phyloP scores from a whole-genome alignment of 2,113 vertebrate species.

The Steatornis caripensis region DNA sequence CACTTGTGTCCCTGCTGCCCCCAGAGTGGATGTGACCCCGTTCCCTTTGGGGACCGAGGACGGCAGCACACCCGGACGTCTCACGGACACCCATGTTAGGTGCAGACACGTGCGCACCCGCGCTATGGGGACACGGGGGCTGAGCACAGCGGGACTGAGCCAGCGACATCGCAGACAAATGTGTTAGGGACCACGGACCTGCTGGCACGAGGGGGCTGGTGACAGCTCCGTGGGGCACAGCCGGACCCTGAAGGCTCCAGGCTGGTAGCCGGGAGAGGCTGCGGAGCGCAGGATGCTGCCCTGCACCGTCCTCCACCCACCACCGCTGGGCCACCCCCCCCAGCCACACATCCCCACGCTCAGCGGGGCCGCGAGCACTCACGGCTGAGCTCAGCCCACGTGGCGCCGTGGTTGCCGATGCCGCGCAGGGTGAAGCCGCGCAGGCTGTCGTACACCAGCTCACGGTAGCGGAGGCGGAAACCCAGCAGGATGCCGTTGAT shows the following conservation, averaged over 20 bases:
- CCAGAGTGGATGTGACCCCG: not conserved
- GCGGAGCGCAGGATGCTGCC: not conserved
- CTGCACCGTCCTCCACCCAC: not conserved
- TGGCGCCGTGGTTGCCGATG: slow-evolving; percentile 68
- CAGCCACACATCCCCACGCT: not conserved
- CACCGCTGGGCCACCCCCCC: not conserved
- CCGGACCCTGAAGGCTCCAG: not conserved
- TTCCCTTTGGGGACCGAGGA: not conserved
- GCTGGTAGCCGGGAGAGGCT: not conserved
- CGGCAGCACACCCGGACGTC: not conserved
- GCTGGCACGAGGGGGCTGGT: not conserved
- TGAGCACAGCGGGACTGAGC: not conserved
- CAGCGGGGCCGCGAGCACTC: slow-evolving; percentile 31
- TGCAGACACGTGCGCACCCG: not conserved
- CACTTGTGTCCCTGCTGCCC: not conserved
- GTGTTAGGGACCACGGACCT: rapidly evolving
- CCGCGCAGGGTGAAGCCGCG: slow-evolving; percentile 77
- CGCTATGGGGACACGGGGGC: not conserved
- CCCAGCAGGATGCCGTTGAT: slow-evolving; percentile 94
- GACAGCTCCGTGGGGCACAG: not conserved
- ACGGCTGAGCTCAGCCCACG: slow-evolving; percentile 90
- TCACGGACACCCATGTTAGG: not conserved
- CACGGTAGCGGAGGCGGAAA: slow-evolving; percentile 89
- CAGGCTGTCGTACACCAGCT: slow-evolving; percentile 84
- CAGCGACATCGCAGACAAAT: not conserved